Evolutionary conservation across 2,888 invertebrate genomes (phyloP), one percentile per base, ranked within the genome.

Genomic region (Seira sanloemensis): DNA sequence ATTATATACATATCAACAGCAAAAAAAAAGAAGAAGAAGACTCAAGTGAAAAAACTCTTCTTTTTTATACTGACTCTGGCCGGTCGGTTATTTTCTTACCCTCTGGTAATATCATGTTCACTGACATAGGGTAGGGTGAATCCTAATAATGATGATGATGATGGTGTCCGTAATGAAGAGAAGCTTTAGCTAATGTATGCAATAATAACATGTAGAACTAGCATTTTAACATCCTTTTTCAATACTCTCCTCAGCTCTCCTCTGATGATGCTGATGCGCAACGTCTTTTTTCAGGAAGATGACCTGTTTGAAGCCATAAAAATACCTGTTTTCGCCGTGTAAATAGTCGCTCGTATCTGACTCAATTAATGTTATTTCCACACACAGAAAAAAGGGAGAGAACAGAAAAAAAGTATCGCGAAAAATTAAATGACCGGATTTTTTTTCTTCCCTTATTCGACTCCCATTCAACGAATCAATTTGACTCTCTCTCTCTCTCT

Each of bases 91-190:
- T 67, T 67, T 76, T 66, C 46, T 46, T 67, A 76, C 67, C 76
- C 76, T 76, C 67, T 50, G 50, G 67, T 76, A 23, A 66, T 66
- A 76, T 76, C 67, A 67, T 76, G 76, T 75, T 75, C 74, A 75
- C 62, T 75, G 74, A 75, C 65, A 27, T 26, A 65, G 65, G 65
- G 65, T 75, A 54, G 65, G 74, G 73, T 58, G 58, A n/a, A n/a
- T n/a, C n/a, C n/a, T n/a, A n/a, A n/a, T n/a, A 58, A 73, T 67
- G 24, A 67, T 73, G 25, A 73, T 72, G 37, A 24, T 65, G 68
- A 80, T 74, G 50, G 79, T 80, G 80, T 80, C 68, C 62, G 54
- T 68, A 65, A 62, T 62, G 16, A 62, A 62, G 62, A 62, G 62
- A n/a, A n/a, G n/a, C n/a, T n/a, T n/a, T 21, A 21, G 19, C 62